Percentiles rank a stretch among this genome's conserved stretches.
These are phyloP conservation scores for Gymnothorax reevesii DNA, from an alignment of 2,797 vertebrate species.

Conservation along the genomic window DNA sequence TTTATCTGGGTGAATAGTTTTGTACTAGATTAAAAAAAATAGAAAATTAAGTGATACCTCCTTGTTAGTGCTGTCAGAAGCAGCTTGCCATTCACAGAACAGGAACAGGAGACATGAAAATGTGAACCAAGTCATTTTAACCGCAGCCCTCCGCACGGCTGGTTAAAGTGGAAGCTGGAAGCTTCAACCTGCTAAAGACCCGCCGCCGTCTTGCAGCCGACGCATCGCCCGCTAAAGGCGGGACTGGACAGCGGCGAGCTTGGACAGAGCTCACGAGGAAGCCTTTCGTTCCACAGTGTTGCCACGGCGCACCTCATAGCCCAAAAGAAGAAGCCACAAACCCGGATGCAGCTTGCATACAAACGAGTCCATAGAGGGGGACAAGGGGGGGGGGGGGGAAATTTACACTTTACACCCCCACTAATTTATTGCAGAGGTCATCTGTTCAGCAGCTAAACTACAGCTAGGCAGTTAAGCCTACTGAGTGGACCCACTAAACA, in stretches of 20 bases:
- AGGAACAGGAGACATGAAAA: neutral
- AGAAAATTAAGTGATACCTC: neutral
- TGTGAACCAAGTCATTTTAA: neutral
- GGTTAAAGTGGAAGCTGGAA: neutral
- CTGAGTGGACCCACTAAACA: neutral
- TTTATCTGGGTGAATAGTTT: neutral
- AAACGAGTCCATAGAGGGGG: slow-evolving; percentile 44
- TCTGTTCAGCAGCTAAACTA: slow-evolving; percentile 32
- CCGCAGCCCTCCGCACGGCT: neutral
- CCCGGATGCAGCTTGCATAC: slow-evolving; percentile 54
- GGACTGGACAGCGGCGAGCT: slow-evolving; percentile 25
- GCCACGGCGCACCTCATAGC: slow-evolving; percentile 30
- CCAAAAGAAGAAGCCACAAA: neutral
- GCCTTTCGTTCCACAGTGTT: slow-evolving; percentile 34
- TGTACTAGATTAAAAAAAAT: neutral
- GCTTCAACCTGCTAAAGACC: neutral
- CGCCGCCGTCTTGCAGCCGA: too few species aligned
- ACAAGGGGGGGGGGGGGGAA: slow-evolving; percentile 59
- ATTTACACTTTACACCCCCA: slow-evolving; percentile 53
- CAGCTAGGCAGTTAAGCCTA: neutral
- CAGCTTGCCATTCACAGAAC: neutral
- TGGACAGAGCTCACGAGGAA: slow-evolving; percentile 45
- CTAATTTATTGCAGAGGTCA: slow-evolving; percentile 42
- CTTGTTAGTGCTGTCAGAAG: neutral
- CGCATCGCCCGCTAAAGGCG: neutral